These are phyloP conservation scores for Axea sp. DNA, from an alignment of 2,888 invertebrate species.

Conservation along the genomic window DNA sequence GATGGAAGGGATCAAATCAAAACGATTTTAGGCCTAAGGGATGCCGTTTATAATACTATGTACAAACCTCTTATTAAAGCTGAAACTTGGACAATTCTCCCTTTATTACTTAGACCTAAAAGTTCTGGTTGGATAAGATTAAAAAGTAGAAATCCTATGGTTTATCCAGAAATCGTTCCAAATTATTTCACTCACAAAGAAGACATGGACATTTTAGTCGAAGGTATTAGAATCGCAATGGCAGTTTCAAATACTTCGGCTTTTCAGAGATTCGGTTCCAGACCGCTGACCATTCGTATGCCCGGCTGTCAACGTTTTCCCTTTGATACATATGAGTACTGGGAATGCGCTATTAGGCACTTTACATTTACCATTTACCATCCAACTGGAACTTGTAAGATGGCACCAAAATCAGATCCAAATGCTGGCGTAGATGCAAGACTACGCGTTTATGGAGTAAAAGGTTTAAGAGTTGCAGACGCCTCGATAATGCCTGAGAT, in stretches of 20 bases:
- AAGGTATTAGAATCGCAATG: constrained; percentile 91
- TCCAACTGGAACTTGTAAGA: constrained; percentile 91
- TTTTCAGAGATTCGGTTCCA: constrained; percentile 89
- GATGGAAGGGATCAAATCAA: constrained; percentile 90
- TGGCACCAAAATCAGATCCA: constrained; percentile 89
- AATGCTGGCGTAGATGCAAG: constrained; percentile 90
- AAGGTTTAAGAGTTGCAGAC: constrained; percentile 88
- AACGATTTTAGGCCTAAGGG: constrained; percentile 87
- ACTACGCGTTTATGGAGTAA: constrained; percentile 88
- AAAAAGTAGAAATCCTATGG: constrained; percentile 88
- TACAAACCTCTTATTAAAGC: constrained; percentile 89
- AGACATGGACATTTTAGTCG: constrained; percentile 88
- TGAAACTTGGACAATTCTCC: constrained; percentile 92
- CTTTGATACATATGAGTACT: constrained; percentile 89
- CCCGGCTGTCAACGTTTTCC: constrained; percentile 89
- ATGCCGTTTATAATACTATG: constrained; percentile 90
- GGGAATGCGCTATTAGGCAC: constrained; percentile 91
- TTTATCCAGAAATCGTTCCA: constrained; percentile 92
- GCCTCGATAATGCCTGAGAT: constrained; percentile 94
- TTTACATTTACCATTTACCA: constrained; percentile 91
- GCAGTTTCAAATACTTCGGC: constrained; percentile 89
- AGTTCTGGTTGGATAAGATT: constrained; percentile 93
- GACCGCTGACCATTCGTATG: constrained; percentile 88
- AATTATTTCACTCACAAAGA: constrained; percentile 94
- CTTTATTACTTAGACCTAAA: constrained; percentile 89